phyloP scores from a whole-genome alignment of 1,140 invertebrate species.

The Bombus polaris region DNA sequence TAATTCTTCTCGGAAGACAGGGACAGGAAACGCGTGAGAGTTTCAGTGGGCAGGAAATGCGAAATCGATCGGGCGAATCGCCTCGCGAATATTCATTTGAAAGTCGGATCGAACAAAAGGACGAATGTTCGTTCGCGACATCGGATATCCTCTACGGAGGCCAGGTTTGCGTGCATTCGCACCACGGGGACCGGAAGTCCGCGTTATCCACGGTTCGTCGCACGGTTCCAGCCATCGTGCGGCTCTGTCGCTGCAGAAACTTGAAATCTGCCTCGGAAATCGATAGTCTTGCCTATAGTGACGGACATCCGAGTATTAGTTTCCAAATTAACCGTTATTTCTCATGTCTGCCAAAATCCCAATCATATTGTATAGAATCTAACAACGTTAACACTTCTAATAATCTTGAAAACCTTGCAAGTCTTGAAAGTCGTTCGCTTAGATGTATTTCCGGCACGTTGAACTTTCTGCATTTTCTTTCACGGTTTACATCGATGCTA shows the following conservation, averaged over 20 bases:
- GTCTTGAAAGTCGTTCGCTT: no score
- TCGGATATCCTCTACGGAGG: background rate
- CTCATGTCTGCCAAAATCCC: no score
- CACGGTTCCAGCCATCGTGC: background rate
- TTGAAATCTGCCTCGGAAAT: background rate
- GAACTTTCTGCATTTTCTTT: no score
- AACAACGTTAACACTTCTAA: no score
- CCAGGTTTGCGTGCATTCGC: background rate
- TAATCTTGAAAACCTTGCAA: no score
- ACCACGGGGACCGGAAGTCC: background rate
- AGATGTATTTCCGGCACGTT: no score
- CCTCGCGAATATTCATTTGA: constrained; percentile 22
- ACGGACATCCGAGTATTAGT: no score
- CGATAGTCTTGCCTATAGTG: background rate
- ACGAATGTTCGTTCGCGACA: constrained; percentile 1
- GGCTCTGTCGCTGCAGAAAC: background rate
- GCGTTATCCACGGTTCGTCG: constrained; percentile 1
- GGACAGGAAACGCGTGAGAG: background rate
- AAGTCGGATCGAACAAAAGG: constrained; percentile 16
- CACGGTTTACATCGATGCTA: no score
- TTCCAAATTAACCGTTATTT: no score
- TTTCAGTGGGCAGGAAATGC: background rate
- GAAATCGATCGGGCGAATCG: constrained; percentile 18
- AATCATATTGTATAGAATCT: no score
- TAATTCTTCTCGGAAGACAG: background rate